Conservation (phyloP, 2,888 invertebrate species). For the Thymelicus acteon region DNA sequence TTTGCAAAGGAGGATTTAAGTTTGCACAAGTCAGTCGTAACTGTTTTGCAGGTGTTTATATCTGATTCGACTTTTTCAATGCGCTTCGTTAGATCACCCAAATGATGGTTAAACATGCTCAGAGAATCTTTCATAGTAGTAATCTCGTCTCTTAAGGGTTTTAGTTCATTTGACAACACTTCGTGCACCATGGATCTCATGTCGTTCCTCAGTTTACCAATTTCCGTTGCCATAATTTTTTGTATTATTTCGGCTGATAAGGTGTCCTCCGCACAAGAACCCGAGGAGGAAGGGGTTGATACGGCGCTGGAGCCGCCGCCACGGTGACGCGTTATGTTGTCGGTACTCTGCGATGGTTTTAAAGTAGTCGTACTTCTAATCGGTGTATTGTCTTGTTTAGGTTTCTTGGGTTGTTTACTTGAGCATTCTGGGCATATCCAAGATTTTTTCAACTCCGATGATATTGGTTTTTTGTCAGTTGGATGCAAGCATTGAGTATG, state of each 20-base stretch:
- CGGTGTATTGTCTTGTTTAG: background rate
- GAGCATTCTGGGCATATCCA: conserved; percentile 7
- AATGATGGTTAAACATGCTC: background rate
- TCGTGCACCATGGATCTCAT: background rate
- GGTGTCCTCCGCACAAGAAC: background rate
- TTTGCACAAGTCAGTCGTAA: background rate
- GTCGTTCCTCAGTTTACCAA: background rate
- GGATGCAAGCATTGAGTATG: background rate
- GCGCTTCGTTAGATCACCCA: background rate
- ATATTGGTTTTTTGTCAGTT: background rate
- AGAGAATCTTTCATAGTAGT: background rate
- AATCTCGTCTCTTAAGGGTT: conserved; percentile 1
- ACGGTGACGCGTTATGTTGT: background rate
- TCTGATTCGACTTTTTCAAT: conserved; percentile 1
- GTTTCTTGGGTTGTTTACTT: background rate
- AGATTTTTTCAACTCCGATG: conserved; percentile 1
- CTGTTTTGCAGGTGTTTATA: no score
- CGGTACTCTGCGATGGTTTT: background rate
- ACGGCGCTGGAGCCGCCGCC: background rate
- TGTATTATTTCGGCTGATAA: background rate
- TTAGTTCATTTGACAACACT: background rate
- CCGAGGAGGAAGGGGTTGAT: background rate
- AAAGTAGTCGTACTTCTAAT: background rate
- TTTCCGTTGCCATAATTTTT: background rate
- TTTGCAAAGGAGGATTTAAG: conserved; percentile 8